Base-by-base conservation (phyloP, 2,113 vertebrate species). In the Hemiprocne comata region DNA sequence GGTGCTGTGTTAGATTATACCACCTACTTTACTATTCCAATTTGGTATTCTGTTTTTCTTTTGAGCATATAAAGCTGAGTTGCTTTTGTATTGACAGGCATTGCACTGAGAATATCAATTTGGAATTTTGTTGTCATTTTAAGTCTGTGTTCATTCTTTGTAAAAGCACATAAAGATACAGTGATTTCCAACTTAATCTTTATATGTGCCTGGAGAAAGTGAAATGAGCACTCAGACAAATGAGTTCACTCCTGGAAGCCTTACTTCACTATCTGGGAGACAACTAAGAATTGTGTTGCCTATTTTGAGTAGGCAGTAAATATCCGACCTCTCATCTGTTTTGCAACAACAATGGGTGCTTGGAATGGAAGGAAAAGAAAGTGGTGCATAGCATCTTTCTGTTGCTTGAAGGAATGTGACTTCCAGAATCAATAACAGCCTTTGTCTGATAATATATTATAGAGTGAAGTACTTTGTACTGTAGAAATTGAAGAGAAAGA, bases 11-110 rank as follows among this genome's bases (percentile, higher is more conserved):
- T 85, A 90, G 66, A 87, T 87, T 87, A 69, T 83, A 36, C 74
- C 25, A 29, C n/a, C 64, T 93, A 53, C 65, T 89, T 92, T 85
- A 60, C 50, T 66, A 92, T 95, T 93, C 64, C 55, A 48, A 54
- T 95, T 96, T 95, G 51, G 70, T 87, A 69, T 94, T 93, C 95
- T 93, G 86, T 80, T 96, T 96, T 95, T 40, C 73, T 90, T 96
- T 58, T 72, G 61, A 95, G 46, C 36, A 33, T 62, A 95, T 72
- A 85, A 94, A 96, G 93, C 71, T 69, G 88, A 92, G 88, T 81
- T 93, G 77, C 40, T 95, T 94, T 92, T 97, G 92, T 94, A 96
- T 94, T 94, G 96, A 95, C 92, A 96, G 83, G 24, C 73, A 69
- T 89, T 94, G 67, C 61, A 72, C 65, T 62, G 76, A 89, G 94